phyloP scores from a whole-genome alignment of 2,888 invertebrate species.

The Lepidocyrtoides sp. region DNA sequence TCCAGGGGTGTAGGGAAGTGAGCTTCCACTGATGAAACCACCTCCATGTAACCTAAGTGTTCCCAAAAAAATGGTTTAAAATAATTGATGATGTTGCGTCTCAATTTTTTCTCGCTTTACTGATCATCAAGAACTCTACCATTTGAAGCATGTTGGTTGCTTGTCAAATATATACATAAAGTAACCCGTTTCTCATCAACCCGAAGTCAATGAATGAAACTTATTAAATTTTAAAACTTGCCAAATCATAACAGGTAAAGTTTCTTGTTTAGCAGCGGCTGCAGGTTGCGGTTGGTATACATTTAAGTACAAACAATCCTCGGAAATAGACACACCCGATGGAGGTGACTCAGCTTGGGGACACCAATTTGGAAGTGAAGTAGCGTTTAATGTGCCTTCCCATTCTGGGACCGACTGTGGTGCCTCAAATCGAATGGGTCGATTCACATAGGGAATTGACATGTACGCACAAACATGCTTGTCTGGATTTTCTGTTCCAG shows the following conservation, averaged over 20 bases:
- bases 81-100: not conserved
- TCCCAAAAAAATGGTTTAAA: slow-evolving; percentile 8
- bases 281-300: slow-evolving; percentile 5
- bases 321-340: not conserved
- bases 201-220: too few species aligned
- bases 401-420: not conserved
- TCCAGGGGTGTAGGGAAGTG: not conserved
- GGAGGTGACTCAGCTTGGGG: not conserved
- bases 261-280: not conserved
- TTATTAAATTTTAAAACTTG: not conserved
- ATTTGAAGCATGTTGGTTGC: too few species aligned
- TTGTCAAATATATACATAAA: too few species aligned
- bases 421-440: slow-evolving; percentile 33
- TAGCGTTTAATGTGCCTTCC: slow-evolving; percentile 5
- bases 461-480: slow-evolving; percentile 29
- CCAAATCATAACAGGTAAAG: not conserved
- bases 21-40: slow-evolving; percentile 22
- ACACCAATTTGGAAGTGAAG: slow-evolving; percentile 34
- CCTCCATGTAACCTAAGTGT: slow-evolving; percentile 53
- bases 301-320: slow-evolving; percentile 53
- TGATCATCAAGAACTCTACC: too few species aligned
- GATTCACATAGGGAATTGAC: slow-evolving; percentile 32
- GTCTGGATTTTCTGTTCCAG: not conserved
- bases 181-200: too few species aligned
- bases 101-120: too few species aligned